A percentile compares a stretch with the other conserved stretches of the same genome.
Conservation (phyloP, 2,888 invertebrate genomes). For the Opisthograptis luteolata region DNA sequence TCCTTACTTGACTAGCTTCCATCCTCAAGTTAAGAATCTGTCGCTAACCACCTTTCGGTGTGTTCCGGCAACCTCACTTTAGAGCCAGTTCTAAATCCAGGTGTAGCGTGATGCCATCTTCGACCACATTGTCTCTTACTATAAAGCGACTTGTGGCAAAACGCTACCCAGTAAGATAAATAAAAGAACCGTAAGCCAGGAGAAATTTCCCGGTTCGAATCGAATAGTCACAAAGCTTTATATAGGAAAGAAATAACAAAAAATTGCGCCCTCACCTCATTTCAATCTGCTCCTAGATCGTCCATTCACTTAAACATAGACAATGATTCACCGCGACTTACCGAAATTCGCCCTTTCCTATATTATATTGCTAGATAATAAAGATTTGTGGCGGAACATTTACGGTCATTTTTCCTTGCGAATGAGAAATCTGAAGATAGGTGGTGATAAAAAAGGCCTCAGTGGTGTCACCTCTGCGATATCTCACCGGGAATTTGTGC, state of each 20-base stretch:
- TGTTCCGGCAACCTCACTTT: too few species aligned
- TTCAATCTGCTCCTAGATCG: constrained; percentile 10
- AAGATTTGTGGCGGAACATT: constrained; percentile 28
- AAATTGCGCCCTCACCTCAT: not conserved
- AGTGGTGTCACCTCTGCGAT: constrained; percentile 34
- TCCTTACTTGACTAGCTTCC: too few species aligned
- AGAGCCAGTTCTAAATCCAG: too few species aligned
- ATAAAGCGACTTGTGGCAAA: too few species aligned
- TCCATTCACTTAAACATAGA: constrained; percentile 11
- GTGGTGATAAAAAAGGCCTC: constrained; percentile 44
- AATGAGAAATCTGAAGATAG: constrained; percentile 43
- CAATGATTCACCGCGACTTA: constrained; percentile 10
- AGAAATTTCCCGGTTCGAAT: too few species aligned
- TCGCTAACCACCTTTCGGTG: too few species aligned
- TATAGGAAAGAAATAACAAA: not conserved
- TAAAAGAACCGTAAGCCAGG: too few species aligned
- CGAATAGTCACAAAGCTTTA: not conserved
- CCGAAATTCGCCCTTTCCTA: constrained; percentile 10
- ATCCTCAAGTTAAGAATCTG: too few species aligned
- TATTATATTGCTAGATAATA: constrained; percentile 29
- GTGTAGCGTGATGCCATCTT: too few species aligned
- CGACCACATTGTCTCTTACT: too few species aligned
- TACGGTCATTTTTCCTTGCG: constrained; percentile 26
- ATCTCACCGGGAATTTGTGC: constrained; percentile 43
- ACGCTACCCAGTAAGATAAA: too few species aligned